These are phyloP conservation scores for Aplysina aerophoba DNA, from an alignment of 37 sponge, comb jelly and placozoan genomes.

Conservation along the genomic window DNA sequence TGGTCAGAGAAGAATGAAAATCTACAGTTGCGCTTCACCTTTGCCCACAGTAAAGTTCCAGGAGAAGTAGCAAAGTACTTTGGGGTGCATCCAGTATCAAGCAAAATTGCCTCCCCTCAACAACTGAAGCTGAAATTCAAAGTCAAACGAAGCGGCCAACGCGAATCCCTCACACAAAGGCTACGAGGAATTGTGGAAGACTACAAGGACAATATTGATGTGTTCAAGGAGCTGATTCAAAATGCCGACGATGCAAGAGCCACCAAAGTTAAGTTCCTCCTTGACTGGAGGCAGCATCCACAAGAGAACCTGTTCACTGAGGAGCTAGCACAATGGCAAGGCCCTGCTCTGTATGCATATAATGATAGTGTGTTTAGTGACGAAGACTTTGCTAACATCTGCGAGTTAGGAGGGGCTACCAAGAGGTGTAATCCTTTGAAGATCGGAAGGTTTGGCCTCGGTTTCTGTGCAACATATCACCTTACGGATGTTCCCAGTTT, in stretches of 20 bases:
- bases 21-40: slow-evolving; percentile 16
- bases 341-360: slow-evolving; percentile 81
- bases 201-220: slow-evolving; percentile 66
- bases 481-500: slow-evolving; percentile 90
- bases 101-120: slow-evolving; percentile 55
- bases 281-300: slow-evolving; percentile 77
- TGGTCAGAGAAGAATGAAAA: slow-evolving; percentile 4
- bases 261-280: slow-evolving; percentile 71
- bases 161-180: slow-evolving; percentile 67
- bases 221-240: slow-evolving; percentile 88
- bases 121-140: slow-evolving; percentile 31
- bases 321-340: slow-evolving; percentile 81
- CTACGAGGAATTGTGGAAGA: slow-evolving; percentile 64
- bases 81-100: slow-evolving; percentile 57
- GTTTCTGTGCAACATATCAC: slow-evolving; percentile 80
- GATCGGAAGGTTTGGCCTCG: slow-evolving; percentile 90
- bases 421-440: slow-evolving; percentile 61
- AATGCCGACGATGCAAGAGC: slow-evolving; percentile 94
- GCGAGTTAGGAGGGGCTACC: slow-evolving; percentile 75
- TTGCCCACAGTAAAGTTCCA: slow-evolving; percentile 47
- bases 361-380: slow-evolving; percentile 75
- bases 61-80: slow-evolving; percentile 46
- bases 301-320: slow-evolving; percentile 39
- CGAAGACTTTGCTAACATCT: slow-evolving; percentile 84
- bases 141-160: slow-evolving; percentile 1